A percentile compares a stretch with the other conserved stretches of the same genome.
These are phyloP conservation scores for Nibea albiflora DNA, from an alignment of 2,113 vertebrate genomes.

Conservation along the genomic window DNA sequence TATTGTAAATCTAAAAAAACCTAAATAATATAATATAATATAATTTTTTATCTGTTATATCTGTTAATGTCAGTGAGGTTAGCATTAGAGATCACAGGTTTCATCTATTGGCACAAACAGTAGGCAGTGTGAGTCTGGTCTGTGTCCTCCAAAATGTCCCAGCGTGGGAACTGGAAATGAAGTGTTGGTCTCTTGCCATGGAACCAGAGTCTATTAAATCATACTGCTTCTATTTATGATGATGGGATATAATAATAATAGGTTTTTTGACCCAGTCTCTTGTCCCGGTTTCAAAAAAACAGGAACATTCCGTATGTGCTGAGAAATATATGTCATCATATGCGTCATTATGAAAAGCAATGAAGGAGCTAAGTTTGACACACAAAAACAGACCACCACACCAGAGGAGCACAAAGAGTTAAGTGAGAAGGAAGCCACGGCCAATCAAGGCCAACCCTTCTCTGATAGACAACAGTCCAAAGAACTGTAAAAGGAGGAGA, in stretches of 20 bases:
- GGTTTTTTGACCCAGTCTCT: background rate
- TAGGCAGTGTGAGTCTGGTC: slow-evolving; percentile 3
- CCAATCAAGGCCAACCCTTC: slow-evolving; percentile 61
- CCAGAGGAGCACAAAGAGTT: slow-evolving; percentile 62
- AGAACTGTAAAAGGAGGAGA: slow-evolving; percentile 41
- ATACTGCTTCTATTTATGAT: slow-evolving; percentile 34
- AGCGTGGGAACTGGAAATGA: slow-evolving; percentile 34
- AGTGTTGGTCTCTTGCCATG: slow-evolving; percentile 26
- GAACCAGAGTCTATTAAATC: slow-evolving; percentile 20
- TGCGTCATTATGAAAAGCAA: background rate
- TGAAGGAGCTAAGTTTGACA: background rate
- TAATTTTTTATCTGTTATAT: background rate
- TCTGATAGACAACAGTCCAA: slow-evolving; percentile 33
- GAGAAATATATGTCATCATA: background rate
- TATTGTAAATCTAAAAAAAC: background rate
- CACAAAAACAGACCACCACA: slow-evolving; percentile 11
- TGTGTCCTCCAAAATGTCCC: slow-evolving; percentile 23
- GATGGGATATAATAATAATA: slow-evolving; percentile 17
- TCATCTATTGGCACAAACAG: background rate
- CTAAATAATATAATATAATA: too few species aligned
- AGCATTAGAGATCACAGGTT: background rate
- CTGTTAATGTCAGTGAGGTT: background rate
- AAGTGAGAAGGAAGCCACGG: slow-evolving; percentile 46
- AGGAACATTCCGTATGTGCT: background rate
- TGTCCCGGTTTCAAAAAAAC: background rate